Evolutionary conservation across 2,797 vertebrate species (phyloP).

Genomic region (Dallia pectoralis): DNA sequence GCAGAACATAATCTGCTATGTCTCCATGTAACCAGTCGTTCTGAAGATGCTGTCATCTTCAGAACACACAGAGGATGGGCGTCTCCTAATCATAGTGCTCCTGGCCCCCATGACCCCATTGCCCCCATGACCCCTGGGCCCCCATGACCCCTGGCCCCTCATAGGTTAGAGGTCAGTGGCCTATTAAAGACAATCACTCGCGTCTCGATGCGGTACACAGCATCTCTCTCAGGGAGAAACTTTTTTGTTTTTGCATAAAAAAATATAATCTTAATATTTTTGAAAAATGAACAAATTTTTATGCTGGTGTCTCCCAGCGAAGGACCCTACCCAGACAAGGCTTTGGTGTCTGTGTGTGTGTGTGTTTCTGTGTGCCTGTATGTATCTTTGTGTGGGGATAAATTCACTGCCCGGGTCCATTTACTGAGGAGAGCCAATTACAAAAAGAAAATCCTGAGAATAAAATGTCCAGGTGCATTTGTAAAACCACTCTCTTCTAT

Average conservation of each 20-base stretch:
- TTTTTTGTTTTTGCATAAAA: constrained; percentile 74
- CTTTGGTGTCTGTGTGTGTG: constrained; percentile 72
- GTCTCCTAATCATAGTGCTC: background rate
- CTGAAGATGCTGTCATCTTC: background rate
- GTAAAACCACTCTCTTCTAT: constrained; percentile 25
- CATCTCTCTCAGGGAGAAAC: constrained; percentile 97
- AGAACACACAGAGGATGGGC: background rate
- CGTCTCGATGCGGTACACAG: constrained; percentile 84
- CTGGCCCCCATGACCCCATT: background rate
- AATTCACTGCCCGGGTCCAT: constrained; percentile 68
- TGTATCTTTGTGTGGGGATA: constrained; percentile 41
- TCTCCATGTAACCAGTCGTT: background rate
- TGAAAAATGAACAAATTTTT: constrained; percentile 67
- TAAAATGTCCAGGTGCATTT: constrained; percentile 26
- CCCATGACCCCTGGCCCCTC: background rate
- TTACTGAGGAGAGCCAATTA: constrained; percentile 45
- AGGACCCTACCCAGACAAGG: constrained; percentile 86
- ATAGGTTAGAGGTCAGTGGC: constrained; percentile 67
- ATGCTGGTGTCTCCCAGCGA: constrained; percentile 57
- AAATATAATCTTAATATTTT: constrained; percentile 76
- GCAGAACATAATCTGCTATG: background rate
- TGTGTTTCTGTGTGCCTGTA: constrained; percentile 14
- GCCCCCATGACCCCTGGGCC: too few relatives aligned
- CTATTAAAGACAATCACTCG: constrained; percentile 93
- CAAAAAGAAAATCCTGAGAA: constrained; percentile 37